Evolutionary conservation across 2,797 vertebrate species (phyloP).

Genomic region (Columba guinea): DNA sequence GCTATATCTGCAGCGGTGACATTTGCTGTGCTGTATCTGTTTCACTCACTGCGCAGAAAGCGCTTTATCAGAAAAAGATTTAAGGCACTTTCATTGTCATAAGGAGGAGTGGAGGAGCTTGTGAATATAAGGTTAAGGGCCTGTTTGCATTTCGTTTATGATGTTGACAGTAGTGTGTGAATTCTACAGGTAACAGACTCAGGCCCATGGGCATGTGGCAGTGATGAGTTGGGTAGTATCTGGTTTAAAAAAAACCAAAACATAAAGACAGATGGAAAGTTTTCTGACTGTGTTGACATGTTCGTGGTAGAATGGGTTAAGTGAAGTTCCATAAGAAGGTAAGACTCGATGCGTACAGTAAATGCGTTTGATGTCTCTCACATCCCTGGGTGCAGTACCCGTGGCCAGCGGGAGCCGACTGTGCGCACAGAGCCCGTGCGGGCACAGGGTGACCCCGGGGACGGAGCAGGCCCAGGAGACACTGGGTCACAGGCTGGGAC

Average conservation of each 20-base stretch:
- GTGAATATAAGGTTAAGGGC: not conserved
- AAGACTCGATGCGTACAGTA: not conserved
- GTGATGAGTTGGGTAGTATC: not conserved
- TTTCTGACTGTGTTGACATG: not conserved
- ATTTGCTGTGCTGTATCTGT: not conserved
- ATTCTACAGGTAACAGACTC: not conserved
- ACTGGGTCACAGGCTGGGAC: not conserved
- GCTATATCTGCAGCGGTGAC: not conserved
- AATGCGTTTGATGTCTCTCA: not conserved
- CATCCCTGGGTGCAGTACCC: not conserved
- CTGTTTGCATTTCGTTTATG: not conserved
- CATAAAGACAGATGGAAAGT: not conserved
- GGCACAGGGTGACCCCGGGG: not conserved
- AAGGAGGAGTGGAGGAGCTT: not conserved
- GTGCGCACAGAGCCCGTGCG: not conserved
- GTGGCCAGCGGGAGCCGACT: accelerated
- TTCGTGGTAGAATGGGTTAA: not conserved
- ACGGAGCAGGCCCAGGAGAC: not conserved
- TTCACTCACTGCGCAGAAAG: not conserved
- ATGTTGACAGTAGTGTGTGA: not conserved
- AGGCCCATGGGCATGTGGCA: not conserved
- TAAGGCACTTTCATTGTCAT: not conserved
- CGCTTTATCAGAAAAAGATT: not conserved
- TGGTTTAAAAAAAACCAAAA: not conserved
- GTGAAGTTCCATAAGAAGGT: not conserved